Percentiles rank a stretch among this genome's conserved stretches.
These are phyloP conservation scores for Psittacula cyanocephala DNA, from an alignment of 2,113 vertebrate species.

Conservation along the genomic window DNA sequence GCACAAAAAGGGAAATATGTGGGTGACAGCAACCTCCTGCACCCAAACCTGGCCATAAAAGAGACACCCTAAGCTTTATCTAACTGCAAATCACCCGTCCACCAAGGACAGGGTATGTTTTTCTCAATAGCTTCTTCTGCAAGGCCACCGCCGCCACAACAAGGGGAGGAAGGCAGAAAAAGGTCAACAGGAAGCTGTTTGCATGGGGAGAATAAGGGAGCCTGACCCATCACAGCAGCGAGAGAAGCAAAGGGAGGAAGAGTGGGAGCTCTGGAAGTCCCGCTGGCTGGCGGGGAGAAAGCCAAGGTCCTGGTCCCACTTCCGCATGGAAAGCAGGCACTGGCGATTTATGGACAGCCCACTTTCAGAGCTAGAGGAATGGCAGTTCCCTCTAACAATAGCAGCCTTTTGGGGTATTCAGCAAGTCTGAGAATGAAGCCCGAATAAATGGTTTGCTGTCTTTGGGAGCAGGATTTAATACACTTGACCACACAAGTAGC, in stretches of 20 bases:
- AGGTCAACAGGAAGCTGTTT: not conserved
- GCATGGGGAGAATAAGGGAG: rapidly evolving
- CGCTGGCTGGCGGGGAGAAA: rapidly evolving
- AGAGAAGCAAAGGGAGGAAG: not conserved
- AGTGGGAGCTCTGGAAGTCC: not conserved
- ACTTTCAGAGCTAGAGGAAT: not conserved
- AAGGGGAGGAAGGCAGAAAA: not conserved
- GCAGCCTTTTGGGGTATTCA: conserved; percentile 23
- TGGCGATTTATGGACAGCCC: conserved; percentile 1
- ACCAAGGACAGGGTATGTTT: not conserved
- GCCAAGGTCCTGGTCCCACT: not conserved
- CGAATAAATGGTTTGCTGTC: not conserved
- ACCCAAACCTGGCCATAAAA: not conserved
- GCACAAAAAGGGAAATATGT: rapidly evolving
- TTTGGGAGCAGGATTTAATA: not conserved
- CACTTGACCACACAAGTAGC: conserved; percentile 1
- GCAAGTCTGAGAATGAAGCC: not conserved
- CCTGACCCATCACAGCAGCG: not conserved
- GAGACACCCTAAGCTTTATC: not conserved
- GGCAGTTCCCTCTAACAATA: not conserved
- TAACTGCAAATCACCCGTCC: not conserved
- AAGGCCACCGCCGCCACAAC: not conserved
- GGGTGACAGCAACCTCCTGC: not conserved
- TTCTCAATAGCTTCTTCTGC: not conserved
- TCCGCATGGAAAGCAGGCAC: not conserved